Base-by-base conservation (phyloP, 2,888 invertebrate genomes). In the Ditylenchus weischeri region DNA sequence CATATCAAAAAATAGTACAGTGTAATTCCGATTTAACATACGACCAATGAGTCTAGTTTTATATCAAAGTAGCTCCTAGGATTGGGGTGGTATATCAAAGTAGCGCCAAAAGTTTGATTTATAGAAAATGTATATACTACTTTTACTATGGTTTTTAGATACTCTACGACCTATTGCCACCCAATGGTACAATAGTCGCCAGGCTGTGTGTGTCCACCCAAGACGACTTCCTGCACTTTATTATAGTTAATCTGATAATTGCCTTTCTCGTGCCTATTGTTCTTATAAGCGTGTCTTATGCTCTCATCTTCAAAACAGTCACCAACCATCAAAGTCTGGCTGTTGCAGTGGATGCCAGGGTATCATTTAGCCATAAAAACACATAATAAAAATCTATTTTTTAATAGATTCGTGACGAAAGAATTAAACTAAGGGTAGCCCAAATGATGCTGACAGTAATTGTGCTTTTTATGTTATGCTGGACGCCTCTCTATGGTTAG, bases 381-480 rank as follows among this genome's bases (percentile, higher is more conserved):
- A 54, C 21, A 54, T 54, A 7, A 15, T 29, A 7, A 54, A 54
- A 29, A 29, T 13, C n/a, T 15, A 54, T 5, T 15, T 15, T 43
- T 60, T 21, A 4, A 29, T 29, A 60, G 35, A 29, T 64, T 36
- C 38, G 81, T 21, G 82, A 82, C 59, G 80, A 82, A 60, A 63
- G 82, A 36, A 76, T 79, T 23, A 80, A 81, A 70, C 68, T 82
- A n/a, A 74, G 80, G 18, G 79, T 82, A 2, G 82, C 82, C 19
- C 76, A 79, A 6, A 82, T 82, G 82, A 82, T 82, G 82, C 70
- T 81, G 50, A 80, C 80, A 4, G 82, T 67, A 11, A 82, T 82
- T 19, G 73, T 82, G n/a, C 71, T 79, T 0, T 82, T 83, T 68
- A 74, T 78, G 19, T 63, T 78, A 11, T 83, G 83, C 63, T 82